Evolutionary conservation across 2,888 invertebrate genomes (phyloP), one percentile per base, ranked within the genome.

Genomic region (Drosophila prostipennis): DNA sequence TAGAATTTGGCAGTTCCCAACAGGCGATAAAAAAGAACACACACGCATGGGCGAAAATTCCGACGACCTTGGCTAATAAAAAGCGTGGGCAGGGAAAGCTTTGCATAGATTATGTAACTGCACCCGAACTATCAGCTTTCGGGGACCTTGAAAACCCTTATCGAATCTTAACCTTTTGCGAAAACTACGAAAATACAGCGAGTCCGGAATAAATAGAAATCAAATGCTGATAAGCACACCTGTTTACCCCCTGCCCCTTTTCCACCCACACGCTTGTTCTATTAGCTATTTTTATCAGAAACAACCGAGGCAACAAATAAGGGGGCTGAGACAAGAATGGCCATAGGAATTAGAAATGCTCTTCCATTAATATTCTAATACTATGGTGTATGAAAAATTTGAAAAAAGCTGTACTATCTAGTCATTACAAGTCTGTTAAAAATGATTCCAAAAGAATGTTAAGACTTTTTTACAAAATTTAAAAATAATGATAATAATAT

Each of bases 161-260:
- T 89, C 89, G 88, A 89, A 84, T 89, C 88, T 88, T 89, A 81
- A 89, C 89, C 89, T 90, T 80, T 90, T 74, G 86, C 89, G 68
- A 84, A 84, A 88, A 86, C 80, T 77, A 83, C 72, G 48, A 74
- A 60, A 64, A 64, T 59, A 46, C 53, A 13, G 37, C 19, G 32
- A 43, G 36, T n/a, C 64, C 63, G 64, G 63, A 51, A 64, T 52
- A 63, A 73, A 59, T 56, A 70, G 76, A 77, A 71, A 71, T 71
- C 51, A 61, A 52, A 29, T 42, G 54, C 40, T 72, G 72, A 57
- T 64, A 57, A 72, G 68, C 39, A 45, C 63, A 71, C 71, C 56
- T 63, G 59, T 40, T 10, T 16, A 23, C 42, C 58, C 42, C 42
- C 54, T 6, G 14, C 53, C 29, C 14, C 23, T 7, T 6, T 36